phyloP scores from a whole-genome alignment of 2,888 invertebrate species.

The Scrobipalpa costella region DNA sequence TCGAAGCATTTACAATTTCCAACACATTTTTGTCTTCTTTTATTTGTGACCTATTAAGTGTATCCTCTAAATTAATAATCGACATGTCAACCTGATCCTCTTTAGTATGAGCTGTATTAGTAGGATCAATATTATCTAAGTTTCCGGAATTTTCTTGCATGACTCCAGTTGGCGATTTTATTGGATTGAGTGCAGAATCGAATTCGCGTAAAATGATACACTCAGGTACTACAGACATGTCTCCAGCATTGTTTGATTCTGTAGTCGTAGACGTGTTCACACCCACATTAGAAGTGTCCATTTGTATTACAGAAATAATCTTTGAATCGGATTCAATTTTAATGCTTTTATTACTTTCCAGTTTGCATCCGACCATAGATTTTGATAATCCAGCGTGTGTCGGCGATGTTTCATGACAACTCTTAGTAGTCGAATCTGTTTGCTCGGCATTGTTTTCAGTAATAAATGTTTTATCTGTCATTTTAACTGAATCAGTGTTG shows the following conservation, averaged over 20 bases:
- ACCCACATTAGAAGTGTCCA: neutral
- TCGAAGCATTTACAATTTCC: neutral
- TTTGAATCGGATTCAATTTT: neutral
- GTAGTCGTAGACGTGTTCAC: neutral
- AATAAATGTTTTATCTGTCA: neutral
- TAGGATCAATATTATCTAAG: neutral
- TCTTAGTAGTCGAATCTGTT: neutral
- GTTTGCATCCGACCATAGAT: neutral
- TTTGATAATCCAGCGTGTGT: neutral
- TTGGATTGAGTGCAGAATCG: no score
- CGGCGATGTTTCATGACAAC: neutral
- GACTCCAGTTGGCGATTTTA: no score
- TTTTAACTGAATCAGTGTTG: neutral
- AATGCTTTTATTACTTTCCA: neutral
- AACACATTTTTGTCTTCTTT: neutral
- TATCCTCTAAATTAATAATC: neutral
- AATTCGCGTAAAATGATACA: neutral
- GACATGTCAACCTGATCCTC: neutral
- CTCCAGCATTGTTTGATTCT: neutral
- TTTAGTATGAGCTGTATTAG: neutral
- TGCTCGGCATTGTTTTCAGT: neutral
- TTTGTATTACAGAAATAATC: neutral
- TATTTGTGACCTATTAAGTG: neutral
- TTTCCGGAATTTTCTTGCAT: no score
- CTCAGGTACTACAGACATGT: neutral